A percentile compares a stretch with the other conserved stretches of the same genome.
Evolutionary conservation across 2,888 invertebrate species (phyloP).

Genomic region (Heliconius ismenius): DNA sequence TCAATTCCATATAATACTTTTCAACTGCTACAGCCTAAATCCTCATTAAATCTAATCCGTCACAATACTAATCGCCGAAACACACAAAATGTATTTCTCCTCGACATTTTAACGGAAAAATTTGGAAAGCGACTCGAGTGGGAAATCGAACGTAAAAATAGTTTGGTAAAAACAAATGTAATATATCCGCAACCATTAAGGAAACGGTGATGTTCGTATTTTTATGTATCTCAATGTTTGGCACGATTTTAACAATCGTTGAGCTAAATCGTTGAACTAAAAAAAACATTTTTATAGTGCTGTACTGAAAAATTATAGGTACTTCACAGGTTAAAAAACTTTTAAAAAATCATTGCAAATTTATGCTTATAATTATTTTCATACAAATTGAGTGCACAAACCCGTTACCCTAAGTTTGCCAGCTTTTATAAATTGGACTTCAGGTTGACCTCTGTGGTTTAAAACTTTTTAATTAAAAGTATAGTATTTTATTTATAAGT

Average conservation of each 20-base stretch:
- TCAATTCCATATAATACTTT: too few relatives aligned
- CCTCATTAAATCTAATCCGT: neutral
- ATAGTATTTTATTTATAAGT: too few relatives aligned
- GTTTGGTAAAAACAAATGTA: conserved; percentile 33
- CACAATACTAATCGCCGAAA: neutral
- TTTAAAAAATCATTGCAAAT: too few relatives aligned
- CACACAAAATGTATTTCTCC: neutral
- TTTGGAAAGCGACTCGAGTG: conserved; percentile 19
- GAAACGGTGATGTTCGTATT: conserved; percentile 34
- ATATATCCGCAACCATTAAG: conserved; percentile 38
- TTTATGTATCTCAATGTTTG: conserved; percentile 35
- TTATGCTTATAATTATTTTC: too few relatives aligned
- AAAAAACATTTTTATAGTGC: neutral
- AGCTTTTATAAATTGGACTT: too few relatives aligned
- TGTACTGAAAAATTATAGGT: too few relatives aligned
- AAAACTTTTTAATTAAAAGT: too few relatives aligned
- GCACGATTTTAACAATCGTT: conserved; percentile 37
- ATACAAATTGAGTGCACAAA: too few relatives aligned
- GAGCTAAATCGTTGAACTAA: conserved; percentile 16
- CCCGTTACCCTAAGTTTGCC: too few relatives aligned
- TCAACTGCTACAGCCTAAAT: too few relatives aligned
- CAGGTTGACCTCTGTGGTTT: too few relatives aligned
- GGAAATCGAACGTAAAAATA: conserved; percentile 27
- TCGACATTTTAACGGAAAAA: conserved; percentile 7
- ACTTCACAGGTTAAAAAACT: too few relatives aligned